A percentile compares a stretch with the other conserved stretches of the same genome.
Evolutionary conservation across 2,888 invertebrate genomes (phyloP).

Genomic region (Stenchaetothrips biformis): DNA sequence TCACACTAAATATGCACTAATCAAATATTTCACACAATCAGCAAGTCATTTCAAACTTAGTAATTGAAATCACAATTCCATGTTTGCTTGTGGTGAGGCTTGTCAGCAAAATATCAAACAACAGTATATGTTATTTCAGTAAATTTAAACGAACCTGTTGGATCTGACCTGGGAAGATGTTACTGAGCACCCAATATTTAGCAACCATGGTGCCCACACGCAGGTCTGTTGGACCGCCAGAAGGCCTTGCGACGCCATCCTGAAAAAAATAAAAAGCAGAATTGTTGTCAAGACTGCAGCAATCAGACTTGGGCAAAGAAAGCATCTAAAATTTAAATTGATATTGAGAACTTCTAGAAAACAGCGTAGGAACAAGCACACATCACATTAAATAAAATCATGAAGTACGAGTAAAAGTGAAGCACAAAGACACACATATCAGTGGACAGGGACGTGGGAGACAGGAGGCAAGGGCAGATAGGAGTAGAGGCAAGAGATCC

Average conservation of each 20-base stretch:
- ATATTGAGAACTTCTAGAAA: no score
- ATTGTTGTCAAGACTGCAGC: not conserved
- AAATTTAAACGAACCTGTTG: constrained; percentile 59
- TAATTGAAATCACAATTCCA: not conserved
- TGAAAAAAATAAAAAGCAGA: not conserved
- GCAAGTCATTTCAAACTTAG: not conserved
- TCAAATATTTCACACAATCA: not conserved
- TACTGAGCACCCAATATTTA: constrained; percentile 79
- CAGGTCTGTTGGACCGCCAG: constrained; percentile 20
- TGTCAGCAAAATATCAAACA: not conserved
- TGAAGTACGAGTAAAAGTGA: no score
- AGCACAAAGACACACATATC: no score
- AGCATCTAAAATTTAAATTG: no score
- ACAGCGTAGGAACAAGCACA: no score
- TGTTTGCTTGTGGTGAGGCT: not conserved
- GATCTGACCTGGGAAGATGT: constrained; percentile 70
- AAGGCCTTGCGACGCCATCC: constrained; percentile 2
- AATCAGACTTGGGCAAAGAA: no score
- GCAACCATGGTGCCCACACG: constrained; percentile 56
- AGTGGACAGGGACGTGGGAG: not conserved
- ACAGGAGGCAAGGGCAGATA: not conserved
- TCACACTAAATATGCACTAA: not conserved
- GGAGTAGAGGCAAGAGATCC: not conserved
- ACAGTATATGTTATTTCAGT: constrained; percentile 6
- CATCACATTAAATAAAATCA: no score